These are phyloP conservation scores for Dendrophyllia cribrosa DNA, from an alignment of 64 coral and sea anemone species.

Conservation along the genomic window DNA sequence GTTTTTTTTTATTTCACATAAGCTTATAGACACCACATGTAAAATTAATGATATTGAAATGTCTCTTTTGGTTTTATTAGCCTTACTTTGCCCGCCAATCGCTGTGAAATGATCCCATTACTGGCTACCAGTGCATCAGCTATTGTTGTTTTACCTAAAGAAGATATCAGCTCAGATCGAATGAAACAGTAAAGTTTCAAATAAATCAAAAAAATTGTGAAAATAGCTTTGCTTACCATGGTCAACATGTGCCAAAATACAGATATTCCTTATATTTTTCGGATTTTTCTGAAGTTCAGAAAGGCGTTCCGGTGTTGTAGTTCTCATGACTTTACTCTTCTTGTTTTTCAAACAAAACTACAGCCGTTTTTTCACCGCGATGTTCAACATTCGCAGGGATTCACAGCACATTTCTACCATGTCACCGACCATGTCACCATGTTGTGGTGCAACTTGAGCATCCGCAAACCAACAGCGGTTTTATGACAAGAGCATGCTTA, in stretches of 20 bases:
- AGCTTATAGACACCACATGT: background rate
- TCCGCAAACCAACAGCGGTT: slow-evolving; percentile 59
- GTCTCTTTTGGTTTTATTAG: background rate
- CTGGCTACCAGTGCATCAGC: slow-evolving; percentile 98
- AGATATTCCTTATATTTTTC: slow-evolving; percentile 98
- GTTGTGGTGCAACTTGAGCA: slow-evolving; percentile 59
- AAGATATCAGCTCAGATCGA: background rate
- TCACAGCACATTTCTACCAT: slow-evolving; percentile 18
- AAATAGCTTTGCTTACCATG: slow-evolving; percentile 74
- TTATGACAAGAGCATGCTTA: slow-evolving; percentile 21
- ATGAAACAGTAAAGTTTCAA: background rate
- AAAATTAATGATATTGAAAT: background rate
- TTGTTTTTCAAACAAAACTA: background rate
- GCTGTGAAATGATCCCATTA: slow-evolving; percentile 96
- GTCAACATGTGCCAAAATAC: slow-evolving; percentile 98
- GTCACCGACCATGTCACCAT: no score
- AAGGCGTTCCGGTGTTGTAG: slow-evolving; percentile 62
- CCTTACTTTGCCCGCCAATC: slow-evolving; percentile 93
- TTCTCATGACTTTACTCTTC: slow-evolving; percentile 68
- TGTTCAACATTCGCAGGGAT: background rate
- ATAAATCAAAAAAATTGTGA: background rate
- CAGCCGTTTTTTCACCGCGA: background rate
- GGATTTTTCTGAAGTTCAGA: slow-evolving; percentile 91
- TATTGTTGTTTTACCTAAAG: slow-evolving; percentile 95
- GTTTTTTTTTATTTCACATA: background rate